Evolutionary conservation across 2,797 vertebrate genomes (phyloP).

Genomic region (Iguana delicatissima): DNA sequence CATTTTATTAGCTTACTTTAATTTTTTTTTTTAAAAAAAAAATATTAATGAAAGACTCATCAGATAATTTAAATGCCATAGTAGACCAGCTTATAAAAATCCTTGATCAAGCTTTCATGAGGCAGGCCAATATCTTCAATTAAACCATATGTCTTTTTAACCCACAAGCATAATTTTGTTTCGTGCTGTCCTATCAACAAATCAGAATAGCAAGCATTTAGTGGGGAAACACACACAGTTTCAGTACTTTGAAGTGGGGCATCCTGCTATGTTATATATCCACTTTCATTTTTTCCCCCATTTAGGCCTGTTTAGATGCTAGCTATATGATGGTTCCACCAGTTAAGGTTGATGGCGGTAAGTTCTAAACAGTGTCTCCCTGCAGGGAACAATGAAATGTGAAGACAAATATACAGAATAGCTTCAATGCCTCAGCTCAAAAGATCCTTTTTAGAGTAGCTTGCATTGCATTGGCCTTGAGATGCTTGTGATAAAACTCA

Average conservation of each 20-base stretch:
- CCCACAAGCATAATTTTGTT: conserved; percentile 10
- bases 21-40: not conserved
- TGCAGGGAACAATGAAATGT: not conserved
- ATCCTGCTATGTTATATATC: not conserved
- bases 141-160: accelerated
- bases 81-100: conserved; percentile 8
- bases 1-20: conserved; percentile 24
- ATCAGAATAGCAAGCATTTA: conserved; percentile 16
- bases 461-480: conserved; percentile 23
- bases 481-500: not conserved
- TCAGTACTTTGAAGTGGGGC: not conserved
- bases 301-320: conserved; percentile 23
- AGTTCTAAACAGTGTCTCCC: conserved; percentile 22
- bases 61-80: conserved; percentile 40
- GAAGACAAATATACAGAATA: not conserved
- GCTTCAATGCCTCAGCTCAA: not conserved
- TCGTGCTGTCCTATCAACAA: conserved; percentile 29
- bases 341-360: not conserved
- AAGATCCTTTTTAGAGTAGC: not conserved
- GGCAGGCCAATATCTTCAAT: not conserved
- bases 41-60: not conserved
- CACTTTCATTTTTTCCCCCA: not conserved
- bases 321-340: accelerated
- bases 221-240: not conserved
- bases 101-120: conserved; percentile 29